phyloP scores from a whole-genome alignment of 2,113 vertebrate species.

The Grus americana region DNA sequence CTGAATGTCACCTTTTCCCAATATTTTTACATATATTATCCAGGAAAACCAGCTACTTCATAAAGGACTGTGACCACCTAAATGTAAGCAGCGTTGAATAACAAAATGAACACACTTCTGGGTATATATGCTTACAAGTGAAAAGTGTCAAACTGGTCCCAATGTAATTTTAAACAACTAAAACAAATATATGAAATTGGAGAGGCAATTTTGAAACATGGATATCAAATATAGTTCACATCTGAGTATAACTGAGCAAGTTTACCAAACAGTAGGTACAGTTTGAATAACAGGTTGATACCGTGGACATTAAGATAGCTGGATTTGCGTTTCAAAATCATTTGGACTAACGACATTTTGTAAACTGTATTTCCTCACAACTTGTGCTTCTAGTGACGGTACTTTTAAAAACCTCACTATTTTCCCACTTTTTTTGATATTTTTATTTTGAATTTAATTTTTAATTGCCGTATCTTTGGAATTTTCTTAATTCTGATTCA shows the following conservation, averaged over 20 bases:
- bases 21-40: not conserved
- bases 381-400: not conserved
- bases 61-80: not conserved
- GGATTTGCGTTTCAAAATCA: not conserved
- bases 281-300: not conserved
- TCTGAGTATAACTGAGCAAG: not conserved
- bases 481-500: not conserved
- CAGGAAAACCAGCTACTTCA: slow-evolving; percentile 30
- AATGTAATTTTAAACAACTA: not conserved
- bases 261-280: not conserved
- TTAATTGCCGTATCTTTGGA: not conserved
- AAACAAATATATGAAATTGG: not conserved
- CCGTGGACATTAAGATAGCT: not conserved
- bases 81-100: slow-evolving; percentile 2
- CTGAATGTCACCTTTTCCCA: not conserved
- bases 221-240: not conserved
- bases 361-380: not conserved
- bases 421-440: not conserved
- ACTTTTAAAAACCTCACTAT: not conserved
- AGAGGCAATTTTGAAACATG: not conserved
- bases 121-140: slow-evolving; percentile 23
- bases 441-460: not conserved
- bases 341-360: not conserved
- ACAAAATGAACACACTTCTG: not conserved
- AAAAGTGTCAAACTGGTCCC: slow-evolving; percentile 11